These are phyloP conservation scores for Zoroaster sp. DNA, from an alignment of 53 echinoderm and acorn worm species.

Conservation along the genomic window DNA sequence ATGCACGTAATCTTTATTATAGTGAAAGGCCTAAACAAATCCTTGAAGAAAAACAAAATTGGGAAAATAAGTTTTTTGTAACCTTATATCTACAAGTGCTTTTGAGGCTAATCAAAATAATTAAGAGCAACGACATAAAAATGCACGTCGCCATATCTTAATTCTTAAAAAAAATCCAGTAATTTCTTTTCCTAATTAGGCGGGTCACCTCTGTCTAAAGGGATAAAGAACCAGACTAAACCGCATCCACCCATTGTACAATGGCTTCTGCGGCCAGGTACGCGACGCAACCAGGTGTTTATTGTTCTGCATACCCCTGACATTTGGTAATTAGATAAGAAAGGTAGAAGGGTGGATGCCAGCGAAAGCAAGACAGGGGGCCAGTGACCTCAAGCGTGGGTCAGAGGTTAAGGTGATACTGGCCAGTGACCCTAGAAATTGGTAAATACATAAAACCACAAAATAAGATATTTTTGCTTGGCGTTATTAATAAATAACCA, in stretches of 20 bases:
- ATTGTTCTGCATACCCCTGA: not conserved
- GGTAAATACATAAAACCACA: not conserved
- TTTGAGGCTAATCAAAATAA: not conserved
- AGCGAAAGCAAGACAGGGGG: conserved; percentile 10
- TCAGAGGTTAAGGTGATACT: not conserved
- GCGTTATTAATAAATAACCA: not conserved
- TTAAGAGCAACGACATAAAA: not conserved
- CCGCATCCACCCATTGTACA: not conserved
- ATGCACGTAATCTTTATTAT: too few relatives aligned
- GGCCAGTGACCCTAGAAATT: not conserved
- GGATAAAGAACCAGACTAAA: not conserved
- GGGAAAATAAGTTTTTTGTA: too few relatives aligned
- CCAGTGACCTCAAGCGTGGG: not conserved
- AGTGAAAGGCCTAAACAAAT: too few relatives aligned
- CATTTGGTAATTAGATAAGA: not conserved
- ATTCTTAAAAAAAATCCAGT: not conserved
- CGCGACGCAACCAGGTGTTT: conserved; percentile 32
- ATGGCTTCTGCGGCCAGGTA: not conserved
- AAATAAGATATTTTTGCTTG: not conserved
- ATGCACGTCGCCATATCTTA: not conserved
- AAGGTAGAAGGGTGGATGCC: not conserved
- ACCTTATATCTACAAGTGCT: too few relatives aligned
- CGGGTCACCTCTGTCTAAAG: not conserved
- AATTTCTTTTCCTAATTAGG: not conserved
- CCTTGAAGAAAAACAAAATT: too few relatives aligned